Percentiles rank a stretch among this genome's conserved stretches.
These are phyloP conservation scores for Paratilapia polleni DNA, from an alignment of 2,113 vertebrate species.

Conservation along the genomic window DNA sequence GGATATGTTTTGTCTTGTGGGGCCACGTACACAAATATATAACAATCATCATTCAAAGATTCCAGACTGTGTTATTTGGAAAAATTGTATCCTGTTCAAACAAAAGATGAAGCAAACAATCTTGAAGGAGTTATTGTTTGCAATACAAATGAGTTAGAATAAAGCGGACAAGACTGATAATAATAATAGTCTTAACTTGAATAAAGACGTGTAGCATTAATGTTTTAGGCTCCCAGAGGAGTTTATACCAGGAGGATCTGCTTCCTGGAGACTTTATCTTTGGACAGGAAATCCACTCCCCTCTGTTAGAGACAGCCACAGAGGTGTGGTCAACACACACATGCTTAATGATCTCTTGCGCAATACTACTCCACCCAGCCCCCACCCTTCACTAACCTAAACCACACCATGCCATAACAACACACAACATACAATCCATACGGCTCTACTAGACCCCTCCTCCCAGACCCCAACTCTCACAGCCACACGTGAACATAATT, in stretches of 20 bases:
- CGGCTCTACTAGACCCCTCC: conserved; percentile 14
- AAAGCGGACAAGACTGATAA: not conserved
- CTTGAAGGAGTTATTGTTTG: not conserved
- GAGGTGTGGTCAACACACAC: conserved; percentile 59
- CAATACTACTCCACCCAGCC: conserved; percentile 65
- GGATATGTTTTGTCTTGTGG: not conserved
- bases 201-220: not conserved
- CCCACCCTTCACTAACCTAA: conserved; percentile 60
- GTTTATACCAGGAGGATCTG: conserved; percentile 27
- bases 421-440: conserved; percentile 20
- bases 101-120: not conserved
- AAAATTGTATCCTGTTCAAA: not conserved
- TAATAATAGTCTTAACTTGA: not conserved
- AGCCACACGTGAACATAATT: not conserved
- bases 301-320: conserved; percentile 30
- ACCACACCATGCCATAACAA: conserved; percentile 51
- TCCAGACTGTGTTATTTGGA: not conserved
- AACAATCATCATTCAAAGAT: not conserved
- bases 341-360: conserved; percentile 64
- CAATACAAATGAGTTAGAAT: not conserved
- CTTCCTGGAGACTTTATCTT: conserved; percentile 69
- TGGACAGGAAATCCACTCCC: conserved; percentile 66
- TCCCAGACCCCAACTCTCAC: not conserved
- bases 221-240: conserved; percentile 12
- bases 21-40: not conserved